Evolutionary conservation across 2,797 vertebrate genomes (phyloP), one percentile per base, ranked within the genome.

Genomic region (Diceros bicornis): DNA sequence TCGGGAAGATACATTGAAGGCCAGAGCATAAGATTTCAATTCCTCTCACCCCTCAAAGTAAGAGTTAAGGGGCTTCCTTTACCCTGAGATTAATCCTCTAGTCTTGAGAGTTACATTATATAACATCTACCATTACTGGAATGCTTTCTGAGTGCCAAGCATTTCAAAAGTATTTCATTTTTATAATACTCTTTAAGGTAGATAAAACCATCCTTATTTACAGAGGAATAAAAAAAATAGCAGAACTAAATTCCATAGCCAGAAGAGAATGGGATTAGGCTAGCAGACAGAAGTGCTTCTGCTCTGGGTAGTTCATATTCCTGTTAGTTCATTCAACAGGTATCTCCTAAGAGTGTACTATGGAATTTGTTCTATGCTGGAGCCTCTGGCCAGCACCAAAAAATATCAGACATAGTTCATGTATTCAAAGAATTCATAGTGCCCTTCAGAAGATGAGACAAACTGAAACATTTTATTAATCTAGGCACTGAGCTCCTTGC

Each of bases 161-260:
- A 41, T 57, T 75, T 61, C 10, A 41, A 82, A 87, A 87, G 13
- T 77, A 72, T 64, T 91, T 85, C 44, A 79, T 68, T 79, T 88
- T 94, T 27, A 37, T 47, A n/a, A n/a, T 21, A 81, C 1, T 62
- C 59, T 85, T 75, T 29, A 57, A 84, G 57, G 29, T 14, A 69
- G 59, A n/a, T 59, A 61, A 95, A 89, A 50, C 34, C 37, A 75
- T 86, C 81, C 23, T 81, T 81, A 74, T 90, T 77, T 69, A 62
- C 16, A 44, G 29, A 59, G 37, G 57, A 61, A 79, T 66, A 88
- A 72, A 89, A 11, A 79, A 59, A 74, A 52, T 10, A 50, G 34
- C 23, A 59, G 68, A 61, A 57, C 77, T 57, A n/a, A 84, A 74
- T 75, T 61, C 72, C 13, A 61, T 3, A 50, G 37, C 8, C 21